A percentile compares a stretch with the other conserved stretches of the same genome.
Evolutionary conservation across 2,113 vertebrate genomes (phyloP).

Genomic region (Strigops habroptila): DNA sequence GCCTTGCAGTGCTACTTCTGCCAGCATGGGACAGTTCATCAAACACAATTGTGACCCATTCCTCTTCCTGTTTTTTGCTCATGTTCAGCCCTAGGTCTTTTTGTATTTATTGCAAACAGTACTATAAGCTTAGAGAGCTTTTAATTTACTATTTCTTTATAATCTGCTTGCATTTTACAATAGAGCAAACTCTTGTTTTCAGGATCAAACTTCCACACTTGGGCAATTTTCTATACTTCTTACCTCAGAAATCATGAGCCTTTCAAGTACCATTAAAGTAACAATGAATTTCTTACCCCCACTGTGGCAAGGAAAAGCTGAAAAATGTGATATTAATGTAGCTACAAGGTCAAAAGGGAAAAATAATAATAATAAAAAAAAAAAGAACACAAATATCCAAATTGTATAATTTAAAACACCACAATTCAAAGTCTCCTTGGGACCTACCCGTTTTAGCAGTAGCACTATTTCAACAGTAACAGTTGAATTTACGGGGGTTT

Average conservation of each 20-base stretch:
- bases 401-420: not conserved
- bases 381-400: not conserved
- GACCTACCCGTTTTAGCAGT: not conserved
- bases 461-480: not conserved
- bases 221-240: not conserved
- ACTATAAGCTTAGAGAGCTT: not conserved
- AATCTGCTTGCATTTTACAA: not conserved
- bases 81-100: not conserved
- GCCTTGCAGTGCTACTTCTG: not conserved
- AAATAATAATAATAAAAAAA: too few relatives aligned
- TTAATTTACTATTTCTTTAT: not conserved
- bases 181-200: not conserved
- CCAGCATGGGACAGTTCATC: not conserved
- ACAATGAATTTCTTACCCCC: not conserved
- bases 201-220: not conserved
- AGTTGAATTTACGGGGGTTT: not conserved
- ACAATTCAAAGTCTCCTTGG: not conserved
- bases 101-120: not conserved
- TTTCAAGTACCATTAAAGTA: not conserved
- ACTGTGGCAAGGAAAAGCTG: not conserved
- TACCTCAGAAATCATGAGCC: not conserved
- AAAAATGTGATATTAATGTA: not conserved
- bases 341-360: not conserved
- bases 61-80: not conserved
- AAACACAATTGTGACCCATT: rapidly evolving